Base-by-base conservation (phyloP, 2,888 invertebrate genomes). In the Tineola bisselliella region DNA sequence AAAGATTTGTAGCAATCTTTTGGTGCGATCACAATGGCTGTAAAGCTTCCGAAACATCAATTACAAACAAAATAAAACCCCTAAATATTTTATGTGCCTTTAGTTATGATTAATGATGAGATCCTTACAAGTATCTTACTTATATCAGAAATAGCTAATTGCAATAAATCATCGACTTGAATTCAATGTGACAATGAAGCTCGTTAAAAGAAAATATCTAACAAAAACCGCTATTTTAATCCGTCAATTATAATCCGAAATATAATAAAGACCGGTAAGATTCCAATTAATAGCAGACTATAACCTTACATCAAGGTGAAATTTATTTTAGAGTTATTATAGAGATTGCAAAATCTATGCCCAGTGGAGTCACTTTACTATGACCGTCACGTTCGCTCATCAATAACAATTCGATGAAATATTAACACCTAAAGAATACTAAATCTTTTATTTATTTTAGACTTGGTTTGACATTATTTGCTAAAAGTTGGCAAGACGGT, bases 371-470 rank as follows among this genome's bases (percentile, higher is more conserved):
- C 48, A 13, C n/a, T 48, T 31, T 13, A 54, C 2, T 8, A 58
- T 19, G n/a, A 12, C 15, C 58, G 17, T 58, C 58, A 58, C 58
- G 58, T 33, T 19, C 33, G 56, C 19, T 8, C 58, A 58, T 58
- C 58, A 33, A 56, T 56, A 48, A 56, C 58, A 33, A 58, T 33
- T n/a, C 25, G 12, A 58, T 58, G 58, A 58, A 58, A 58, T 58
- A 58, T 58, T 58, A n/a, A 58, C 58, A 58, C 58, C 8, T 11
- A 33, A 33, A 58, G 58, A 58, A 58, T 58, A 58, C 33, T 58
- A 58, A 58, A 48, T n/a, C 48, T 48, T 48, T 15, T 48, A 48
- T 38, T 10, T 48, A 48, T 48, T 48, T 48, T 48, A 48, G 12
- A 48, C 48, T 48, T 48, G 48, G 15, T 15, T 15, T 15, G 48